Conservation (phyloP, 2,797 vertebrate species). For the Hyperoplus immaculatus region DNA sequence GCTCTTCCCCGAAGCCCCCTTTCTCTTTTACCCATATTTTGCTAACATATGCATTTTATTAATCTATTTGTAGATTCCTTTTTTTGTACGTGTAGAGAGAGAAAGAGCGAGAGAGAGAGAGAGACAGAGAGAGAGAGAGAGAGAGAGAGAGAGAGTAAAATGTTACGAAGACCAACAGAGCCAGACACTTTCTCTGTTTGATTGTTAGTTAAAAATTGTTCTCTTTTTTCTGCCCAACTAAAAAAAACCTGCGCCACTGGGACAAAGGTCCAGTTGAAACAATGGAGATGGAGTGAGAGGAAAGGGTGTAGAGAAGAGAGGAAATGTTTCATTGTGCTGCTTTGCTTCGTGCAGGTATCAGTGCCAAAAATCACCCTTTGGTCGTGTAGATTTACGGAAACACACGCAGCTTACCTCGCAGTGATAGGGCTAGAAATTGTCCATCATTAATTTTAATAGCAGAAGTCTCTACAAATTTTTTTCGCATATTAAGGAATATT, state of each 20-base stretch:
- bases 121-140: no score
- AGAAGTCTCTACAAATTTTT: no score
- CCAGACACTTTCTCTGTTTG: not conserved
- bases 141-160: not conserved
- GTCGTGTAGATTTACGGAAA: conserved; percentile 39
- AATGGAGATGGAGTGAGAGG: conserved; percentile 58
- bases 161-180: conserved; percentile 23
- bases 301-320: conserved; percentile 56
- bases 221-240: not conserved
- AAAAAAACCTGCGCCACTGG: not conserved
- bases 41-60: conserved; percentile 59
- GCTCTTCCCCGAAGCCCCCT: conserved; percentile 25
- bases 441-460: no score
- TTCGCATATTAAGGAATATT: no score
- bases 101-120: not conserved
- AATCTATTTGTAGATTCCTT: conserved; percentile 47
- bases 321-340: conserved; percentile 64
- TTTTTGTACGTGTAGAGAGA: conserved; percentile 27
- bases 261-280: conserved; percentile 57
- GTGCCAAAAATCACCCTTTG: conserved; percentile 32
- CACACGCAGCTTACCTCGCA: conserved; percentile 24
- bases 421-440: conserved; percentile 29
- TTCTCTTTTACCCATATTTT: conserved; percentile 47
- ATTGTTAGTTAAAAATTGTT: not conserved
- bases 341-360: conserved; percentile 1